phyloP scores from a whole-genome alignment of 2,888 invertebrate species.

The Oligia strigilis region DNA sequence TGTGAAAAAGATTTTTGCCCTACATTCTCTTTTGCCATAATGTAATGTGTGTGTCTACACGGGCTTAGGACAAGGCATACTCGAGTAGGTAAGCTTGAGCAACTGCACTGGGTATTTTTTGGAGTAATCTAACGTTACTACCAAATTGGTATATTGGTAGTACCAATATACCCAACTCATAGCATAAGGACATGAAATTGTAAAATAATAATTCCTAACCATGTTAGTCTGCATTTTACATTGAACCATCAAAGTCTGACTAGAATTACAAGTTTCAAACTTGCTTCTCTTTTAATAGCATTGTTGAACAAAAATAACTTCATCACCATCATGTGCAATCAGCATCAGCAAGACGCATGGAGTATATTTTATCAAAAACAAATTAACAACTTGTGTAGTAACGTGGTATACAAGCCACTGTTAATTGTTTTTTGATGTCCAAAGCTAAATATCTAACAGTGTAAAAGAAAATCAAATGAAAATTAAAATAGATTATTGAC shows the following conservation, averaged over 20 bases:
- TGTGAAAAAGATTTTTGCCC: too few species aligned
- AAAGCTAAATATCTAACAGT: background rate
- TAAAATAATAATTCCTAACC: constrained; percentile 6
- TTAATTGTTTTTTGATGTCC: background rate
- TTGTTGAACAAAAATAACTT: constrained; percentile 15
- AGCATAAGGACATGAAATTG: background rate
- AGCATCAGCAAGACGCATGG: background rate
- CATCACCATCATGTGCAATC: constrained; percentile 14
- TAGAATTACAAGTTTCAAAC: constrained; percentile 9
- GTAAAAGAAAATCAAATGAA: constrained; percentile 11
- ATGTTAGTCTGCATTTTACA: background rate
- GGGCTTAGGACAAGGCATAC: background rate
- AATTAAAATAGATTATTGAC: constrained; percentile 13
- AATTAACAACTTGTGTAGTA: background rate
- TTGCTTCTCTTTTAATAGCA: constrained; percentile 6
- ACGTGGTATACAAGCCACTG: constrained; percentile 4
- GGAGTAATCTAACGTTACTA: too few species aligned
- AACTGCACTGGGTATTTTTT: background rate
- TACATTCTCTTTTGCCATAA: too few species aligned
- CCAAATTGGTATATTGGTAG: too few species aligned
- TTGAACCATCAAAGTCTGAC: constrained; percentile 5
- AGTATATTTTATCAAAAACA: constrained; percentile 13
- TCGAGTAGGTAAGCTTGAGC: background rate
- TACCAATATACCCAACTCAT: background rate
- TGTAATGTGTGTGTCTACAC: too few species aligned